phyloP scores from a whole-genome alignment of 1,140 invertebrate genomes.

The Conus ventricosus region DNA sequence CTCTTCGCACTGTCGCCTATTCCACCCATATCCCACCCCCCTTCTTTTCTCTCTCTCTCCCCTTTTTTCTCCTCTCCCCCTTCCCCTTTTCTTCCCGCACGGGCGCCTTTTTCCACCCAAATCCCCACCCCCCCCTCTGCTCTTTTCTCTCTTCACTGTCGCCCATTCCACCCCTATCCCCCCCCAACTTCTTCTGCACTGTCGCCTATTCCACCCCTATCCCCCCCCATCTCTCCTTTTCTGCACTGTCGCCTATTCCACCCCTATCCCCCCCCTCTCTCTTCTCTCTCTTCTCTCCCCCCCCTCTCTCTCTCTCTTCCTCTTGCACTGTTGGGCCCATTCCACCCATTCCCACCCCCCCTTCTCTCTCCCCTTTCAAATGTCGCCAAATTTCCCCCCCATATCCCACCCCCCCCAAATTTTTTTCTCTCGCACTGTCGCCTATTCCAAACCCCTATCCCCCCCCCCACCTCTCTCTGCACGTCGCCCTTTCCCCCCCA shows the following conservation, averaged over 20 bases:
- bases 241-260: no score
- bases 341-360: background rate
- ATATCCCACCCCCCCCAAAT: no score
- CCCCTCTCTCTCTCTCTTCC: background rate
- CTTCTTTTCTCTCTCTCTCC: background rate
- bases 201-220: no score
- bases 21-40: background rate
- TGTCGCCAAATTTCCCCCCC: no score
- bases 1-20: background rate
- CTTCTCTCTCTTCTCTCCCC: conserved; percentile 3
- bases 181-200: no score
- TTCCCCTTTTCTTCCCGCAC: no score
- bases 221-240: background rate
- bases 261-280: no score
- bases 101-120: background rate
- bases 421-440: no score
- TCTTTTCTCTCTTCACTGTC: no score
- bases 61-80: background rate
- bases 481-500: background rate
- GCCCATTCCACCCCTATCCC: no score
- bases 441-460: background rate
- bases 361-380: background rate
- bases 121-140: no score
- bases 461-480: no score
- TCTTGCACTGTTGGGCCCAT: background rate